Evolutionary conservation across 2,797 vertebrate genomes (phyloP).

Genomic region (Chlorospingus semifuscus): DNA sequence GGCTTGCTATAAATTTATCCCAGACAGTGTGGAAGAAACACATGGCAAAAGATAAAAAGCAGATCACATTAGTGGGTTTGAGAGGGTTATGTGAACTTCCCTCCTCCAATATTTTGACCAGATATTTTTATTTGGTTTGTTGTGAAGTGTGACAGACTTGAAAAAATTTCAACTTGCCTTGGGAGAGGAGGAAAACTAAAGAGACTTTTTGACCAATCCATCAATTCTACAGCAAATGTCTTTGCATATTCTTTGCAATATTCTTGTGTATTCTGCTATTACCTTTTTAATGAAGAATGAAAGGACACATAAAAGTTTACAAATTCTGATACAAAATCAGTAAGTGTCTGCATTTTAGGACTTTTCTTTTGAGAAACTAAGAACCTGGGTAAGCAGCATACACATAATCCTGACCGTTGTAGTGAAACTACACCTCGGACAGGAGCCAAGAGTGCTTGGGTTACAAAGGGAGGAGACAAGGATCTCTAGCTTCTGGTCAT

Average conservation of each 20-base stretch:
- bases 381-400: not conserved
- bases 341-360: not conserved
- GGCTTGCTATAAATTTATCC: not conserved
- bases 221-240: not conserved
- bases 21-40: not conserved
- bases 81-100: not conserved
- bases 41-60: not conserved
- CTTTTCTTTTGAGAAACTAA: not conserved
- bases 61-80: not conserved
- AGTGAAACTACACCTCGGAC: not conserved
- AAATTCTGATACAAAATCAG: not conserved
- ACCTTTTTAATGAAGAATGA: not conserved
- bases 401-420: not conserved
- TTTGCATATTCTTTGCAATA: not conserved
- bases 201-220: not conserved
- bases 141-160: not conserved
- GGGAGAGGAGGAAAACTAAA: not conserved
- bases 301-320: not conserved
- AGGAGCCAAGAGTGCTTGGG: not conserved
- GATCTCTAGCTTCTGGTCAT: not conserved
- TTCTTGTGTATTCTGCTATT: not conserved
- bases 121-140: not conserved
- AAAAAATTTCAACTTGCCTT: not conserved
- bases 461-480: rapidly evolving
- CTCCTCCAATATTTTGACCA: not conserved